A percentile compares a stretch with the other conserved stretches of the same genome.
phyloP scores from a whole-genome alignment of 2,888 invertebrate genomes.

The Limnephilus auricula region DNA sequence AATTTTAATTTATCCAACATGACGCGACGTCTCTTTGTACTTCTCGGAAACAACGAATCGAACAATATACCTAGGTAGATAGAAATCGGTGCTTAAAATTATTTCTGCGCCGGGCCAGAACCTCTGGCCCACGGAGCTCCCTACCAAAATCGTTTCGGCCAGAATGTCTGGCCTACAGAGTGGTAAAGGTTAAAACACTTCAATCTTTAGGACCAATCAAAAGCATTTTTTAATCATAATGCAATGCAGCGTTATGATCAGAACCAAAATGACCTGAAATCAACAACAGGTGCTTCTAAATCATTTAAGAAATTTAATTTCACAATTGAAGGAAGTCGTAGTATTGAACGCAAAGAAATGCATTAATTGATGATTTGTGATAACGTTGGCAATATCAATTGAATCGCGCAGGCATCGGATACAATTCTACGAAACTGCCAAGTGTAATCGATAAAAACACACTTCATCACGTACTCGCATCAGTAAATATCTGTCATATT shows the following conservation, averaged over 20 bases:
- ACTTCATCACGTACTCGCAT: background rate
- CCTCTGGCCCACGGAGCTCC: too few relatives aligned
- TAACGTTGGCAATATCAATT: background rate
- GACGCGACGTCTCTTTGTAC: too few relatives aligned
- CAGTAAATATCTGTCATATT: slow-evolving; percentile 19
- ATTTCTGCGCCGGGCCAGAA: too few relatives aligned
- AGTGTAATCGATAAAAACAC: background rate
- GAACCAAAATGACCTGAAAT: background rate
- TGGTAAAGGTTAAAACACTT: too few relatives aligned
- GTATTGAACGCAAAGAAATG: background rate
- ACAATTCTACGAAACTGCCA: background rate
- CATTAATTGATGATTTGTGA: background rate
- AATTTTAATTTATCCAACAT: too few relatives aligned
- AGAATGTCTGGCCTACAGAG: too few relatives aligned
- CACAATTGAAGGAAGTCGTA: background rate
- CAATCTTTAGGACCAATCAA: background rate
- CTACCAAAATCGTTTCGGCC: too few relatives aligned
- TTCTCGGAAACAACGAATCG: too few relatives aligned
- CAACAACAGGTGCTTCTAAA: background rate
- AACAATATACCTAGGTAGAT: too few relatives aligned
- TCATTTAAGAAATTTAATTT: background rate
- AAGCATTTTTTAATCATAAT: background rate
- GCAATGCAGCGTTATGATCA: background rate
- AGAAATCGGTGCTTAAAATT: too few relatives aligned
- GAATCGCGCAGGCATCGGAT: slow-evolving; percentile 2